Evolutionary conservation across 2,113 vertebrate genomes (phyloP).

Genomic region (Atherinomorus stipes): DNA sequence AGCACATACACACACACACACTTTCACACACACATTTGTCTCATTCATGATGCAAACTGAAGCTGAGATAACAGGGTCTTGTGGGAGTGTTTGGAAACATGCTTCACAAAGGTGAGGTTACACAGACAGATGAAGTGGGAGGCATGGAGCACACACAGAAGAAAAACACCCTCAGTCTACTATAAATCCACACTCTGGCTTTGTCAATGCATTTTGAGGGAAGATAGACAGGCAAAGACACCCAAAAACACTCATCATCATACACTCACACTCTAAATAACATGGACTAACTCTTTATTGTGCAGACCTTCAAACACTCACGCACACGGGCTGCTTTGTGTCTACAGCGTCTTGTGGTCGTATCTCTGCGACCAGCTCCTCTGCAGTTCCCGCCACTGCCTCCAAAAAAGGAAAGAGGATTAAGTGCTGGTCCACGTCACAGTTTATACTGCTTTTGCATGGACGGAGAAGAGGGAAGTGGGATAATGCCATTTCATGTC

Average conservation of each 20-base stretch:
- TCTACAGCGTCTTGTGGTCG: constrained; percentile 65
- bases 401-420: constrained; percentile 80
- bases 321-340: constrained; percentile 57
- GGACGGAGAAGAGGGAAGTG: constrained; percentile 76
- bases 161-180: constrained; percentile 28
- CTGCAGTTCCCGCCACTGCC: constrained; percentile 71
- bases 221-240: constrained; percentile 45
- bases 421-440: constrained; percentile 78
- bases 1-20: background rate
- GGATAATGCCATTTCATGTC: constrained; percentile 82
- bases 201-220: constrained; percentile 47
- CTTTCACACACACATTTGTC: constrained; percentile 37
- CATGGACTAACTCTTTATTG: constrained; percentile 61
- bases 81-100: constrained; percentile 73
- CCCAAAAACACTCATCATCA: constrained; percentile 46
- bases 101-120: constrained; percentile 67
- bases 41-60: constrained; percentile 76
- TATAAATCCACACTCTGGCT: constrained; percentile 59
- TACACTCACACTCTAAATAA: constrained; percentile 59
- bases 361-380: constrained; percentile 82
- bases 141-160: constrained; percentile 48
- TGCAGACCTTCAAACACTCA: constrained; percentile 53
- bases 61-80: constrained; percentile 64
- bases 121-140: constrained; percentile 61
- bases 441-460: constrained; percentile 75